phyloP scores from a whole-genome alignment of 1,140 invertebrate genomes.

The Ceratitis capitata region DNA sequence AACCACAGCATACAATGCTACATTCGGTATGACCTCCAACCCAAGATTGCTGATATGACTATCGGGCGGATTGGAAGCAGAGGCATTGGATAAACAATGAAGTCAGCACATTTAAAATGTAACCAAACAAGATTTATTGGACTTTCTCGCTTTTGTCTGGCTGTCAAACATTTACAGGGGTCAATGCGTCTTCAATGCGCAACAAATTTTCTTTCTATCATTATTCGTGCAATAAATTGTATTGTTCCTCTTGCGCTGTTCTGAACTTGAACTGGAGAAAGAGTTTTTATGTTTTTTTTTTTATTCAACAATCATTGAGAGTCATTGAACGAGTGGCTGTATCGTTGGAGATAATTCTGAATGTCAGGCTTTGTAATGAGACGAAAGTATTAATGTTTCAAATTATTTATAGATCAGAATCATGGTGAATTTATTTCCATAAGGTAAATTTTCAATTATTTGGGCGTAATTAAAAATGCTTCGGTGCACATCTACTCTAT shows the following conservation, averaged over 20 bases:
- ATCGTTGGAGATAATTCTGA: background rate
- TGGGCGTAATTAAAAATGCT: no score
- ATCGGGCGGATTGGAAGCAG: background rate
- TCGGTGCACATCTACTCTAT: no score
- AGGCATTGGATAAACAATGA: background rate
- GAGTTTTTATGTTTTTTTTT: no score
- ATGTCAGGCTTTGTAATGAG: conserved; percentile 16
- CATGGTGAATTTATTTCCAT: background rate
- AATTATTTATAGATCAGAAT: background rate
- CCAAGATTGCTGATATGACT: background rate
- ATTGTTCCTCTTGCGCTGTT: background rate
- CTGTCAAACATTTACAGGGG: conserved; percentile 21
- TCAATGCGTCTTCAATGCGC: conserved; percentile 1
- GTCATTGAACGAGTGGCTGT: background rate
- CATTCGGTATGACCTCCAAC: background rate
- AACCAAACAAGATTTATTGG: conserved; percentile 35
- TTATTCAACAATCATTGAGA: no score
- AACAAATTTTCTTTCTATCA: background rate
- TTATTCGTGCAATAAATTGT: conserved; percentile 25
- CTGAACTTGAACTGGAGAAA: background rate
- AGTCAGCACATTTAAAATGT: conserved; percentile 29
- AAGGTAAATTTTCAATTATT: no score
- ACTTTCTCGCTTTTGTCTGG: conserved; percentile 27
- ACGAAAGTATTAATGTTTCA: conserved; percentile 11
- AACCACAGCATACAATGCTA: background rate